Evolutionary conservation across 1,140 invertebrate genomes (phyloP).

Genomic region (Hestina assimilis): DNA sequence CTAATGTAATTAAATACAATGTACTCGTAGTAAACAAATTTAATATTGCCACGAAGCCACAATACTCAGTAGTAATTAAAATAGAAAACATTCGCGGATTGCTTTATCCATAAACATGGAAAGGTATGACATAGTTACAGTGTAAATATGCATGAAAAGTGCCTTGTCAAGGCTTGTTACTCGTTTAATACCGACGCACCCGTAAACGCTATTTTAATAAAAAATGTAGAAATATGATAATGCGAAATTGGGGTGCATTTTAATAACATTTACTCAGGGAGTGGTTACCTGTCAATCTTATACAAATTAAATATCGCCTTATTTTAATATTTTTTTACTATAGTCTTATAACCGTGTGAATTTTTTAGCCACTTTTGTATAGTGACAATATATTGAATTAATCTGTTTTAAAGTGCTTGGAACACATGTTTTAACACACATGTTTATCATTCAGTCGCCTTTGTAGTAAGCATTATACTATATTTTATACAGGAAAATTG

Average conservation of each 20-base stretch:
- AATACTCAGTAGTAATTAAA: not conserved
- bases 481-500: too few relatives aligned
- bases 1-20: not conserved
- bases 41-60: not conserved
- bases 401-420: too few relatives aligned
- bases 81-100: not conserved
- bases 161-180: slow-evolving; percentile 1
- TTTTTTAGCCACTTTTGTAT: too few relatives aligned
- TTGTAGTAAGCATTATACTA: too few relatives aligned
- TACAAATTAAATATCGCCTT: not conserved
- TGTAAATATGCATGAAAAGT: slow-evolving; percentile 3
- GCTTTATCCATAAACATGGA: not conserved
- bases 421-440: too few relatives aligned
- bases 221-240: slow-evolving; percentile 20
- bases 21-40: not conserved
- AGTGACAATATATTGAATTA: too few relatives aligned
- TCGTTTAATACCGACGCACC: slow-evolving; percentile 21
- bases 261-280: slow-evolving; percentile 11
- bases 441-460: too few relatives aligned
- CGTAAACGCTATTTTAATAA: slow-evolving; percentile 19
- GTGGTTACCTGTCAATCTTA: not conserved
- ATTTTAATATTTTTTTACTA: not conserved
- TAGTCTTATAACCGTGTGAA: too few relatives aligned
- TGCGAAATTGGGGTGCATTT: slow-evolving; percentile 1
- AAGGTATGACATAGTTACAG: not conserved